Evolutionary conservation across 2,888 invertebrate species (phyloP).

Genomic region (Thereva unica): DNA sequence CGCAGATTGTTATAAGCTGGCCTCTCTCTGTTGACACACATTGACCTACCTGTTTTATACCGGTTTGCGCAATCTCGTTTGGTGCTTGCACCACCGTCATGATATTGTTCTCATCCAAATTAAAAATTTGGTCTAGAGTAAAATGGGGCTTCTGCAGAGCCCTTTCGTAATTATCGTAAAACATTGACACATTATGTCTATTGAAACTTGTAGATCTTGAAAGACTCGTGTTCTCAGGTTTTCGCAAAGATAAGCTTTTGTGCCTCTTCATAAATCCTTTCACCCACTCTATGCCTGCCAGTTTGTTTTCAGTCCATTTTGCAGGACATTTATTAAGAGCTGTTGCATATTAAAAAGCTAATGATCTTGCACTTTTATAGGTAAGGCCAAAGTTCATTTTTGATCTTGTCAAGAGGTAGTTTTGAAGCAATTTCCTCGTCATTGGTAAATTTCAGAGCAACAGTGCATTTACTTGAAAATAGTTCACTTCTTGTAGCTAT

Average conservation of each 20-base stretch:
- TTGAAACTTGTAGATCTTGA: no score
- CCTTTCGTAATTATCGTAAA: slow-evolving; percentile 42
- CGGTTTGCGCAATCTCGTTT: slow-evolving; percentile 42
- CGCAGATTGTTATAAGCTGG: slow-evolving; percentile 43
- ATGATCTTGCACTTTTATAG: slow-evolving; percentile 37
- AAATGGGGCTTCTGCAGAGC: slow-evolving; percentile 41
- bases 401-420: slow-evolving; percentile 39
- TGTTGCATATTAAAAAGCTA: slow-evolving; percentile 41
- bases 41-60: slow-evolving; percentile 45
- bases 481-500: slow-evolving; percentile 37
- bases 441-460: slow-evolving; percentile 40
- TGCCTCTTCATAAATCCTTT: slow-evolving; percentile 43
- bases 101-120: slow-evolving; percentile 44
- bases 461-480: slow-evolving; percentile 40
- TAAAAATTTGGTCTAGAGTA: slow-evolving; percentile 40
- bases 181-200: slow-evolving; percentile 40
- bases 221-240: no score
- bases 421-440: slow-evolving; percentile 39
- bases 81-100: slow-evolving; percentile 42
- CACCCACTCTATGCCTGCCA: slow-evolving; percentile 42
- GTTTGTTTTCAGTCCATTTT: no score
- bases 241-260: slow-evolving; percentile 38
- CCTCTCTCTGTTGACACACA: slow-evolving; percentile 46
- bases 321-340: no score
- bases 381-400: slow-evolving; percentile 40